Base-by-base conservation (phyloP, 2,888 invertebrate species). In the Allygus modestus region DNA sequence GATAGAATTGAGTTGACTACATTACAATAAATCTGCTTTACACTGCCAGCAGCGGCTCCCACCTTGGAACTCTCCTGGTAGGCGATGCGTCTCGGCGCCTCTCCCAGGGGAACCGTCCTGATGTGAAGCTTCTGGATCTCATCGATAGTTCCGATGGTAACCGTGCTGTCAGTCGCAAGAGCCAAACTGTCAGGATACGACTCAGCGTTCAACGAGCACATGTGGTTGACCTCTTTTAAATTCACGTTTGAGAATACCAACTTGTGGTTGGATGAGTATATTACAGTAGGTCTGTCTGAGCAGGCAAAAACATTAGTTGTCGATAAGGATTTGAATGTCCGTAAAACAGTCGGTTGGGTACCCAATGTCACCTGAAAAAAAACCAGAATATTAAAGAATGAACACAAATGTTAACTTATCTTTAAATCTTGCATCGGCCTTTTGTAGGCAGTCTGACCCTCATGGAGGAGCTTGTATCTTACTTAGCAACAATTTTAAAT, bases 251-350 rank as follows among this genome's bases (percentile, higher is more conserved):
- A 98, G 91, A 99, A 99, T 1, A 99, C 98, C 43, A 99, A 93
- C 91, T 99, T 99, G 90, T 98, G 98, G 91, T 99, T 99, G n/a
- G 98, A 98, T 5, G 98, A 99, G 92, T 99, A 99, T 88, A 99
- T 99, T 17, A 99, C 99, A 0, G 99, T 99, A 0, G 99, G 99
- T 79, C 99, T 94, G 91, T 99, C 99, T 0, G 98, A 99, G 90
- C 99, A 99, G 28, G 99, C 99, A 92, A 99, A 99, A 46, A 99
- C 98, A 90, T 99, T 99, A 20, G 97, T 97, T 0, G 98, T 98
- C 17, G 97, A 95, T 81, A 97, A 92, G 0, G 97, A 96, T 87
- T 96, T 94, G 90, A 99, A 99, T 9, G 97, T 97, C 86, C 96
- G 93, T 83, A 99, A 92, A 17, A 97, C 97, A 0, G 98, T 99